Evolutionary conservation across 2,113 vertebrate genomes (phyloP).

Genomic region (Turdus rufiventris): DNA sequence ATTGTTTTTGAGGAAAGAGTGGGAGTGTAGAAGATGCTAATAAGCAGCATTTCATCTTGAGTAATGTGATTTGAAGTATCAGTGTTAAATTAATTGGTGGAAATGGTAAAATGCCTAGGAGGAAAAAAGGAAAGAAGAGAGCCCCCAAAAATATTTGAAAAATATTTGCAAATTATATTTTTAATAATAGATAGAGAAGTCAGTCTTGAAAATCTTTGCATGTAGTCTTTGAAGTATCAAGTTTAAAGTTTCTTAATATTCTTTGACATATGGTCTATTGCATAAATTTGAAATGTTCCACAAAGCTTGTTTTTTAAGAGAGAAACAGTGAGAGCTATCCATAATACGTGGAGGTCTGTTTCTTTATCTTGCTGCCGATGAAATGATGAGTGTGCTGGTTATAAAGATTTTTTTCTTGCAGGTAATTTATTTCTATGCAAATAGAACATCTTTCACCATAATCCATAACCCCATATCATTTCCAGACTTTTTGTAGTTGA

Average conservation of each 20-base stretch:
- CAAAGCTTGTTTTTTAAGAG: not conserved
- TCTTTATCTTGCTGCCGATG: not conserved
- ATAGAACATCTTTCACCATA: not conserved
- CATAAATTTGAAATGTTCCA: not conserved
- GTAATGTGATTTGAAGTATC: not conserved
- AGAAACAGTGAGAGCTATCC: not conserved
- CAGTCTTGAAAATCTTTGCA: not conserved
- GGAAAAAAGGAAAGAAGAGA: not conserved
- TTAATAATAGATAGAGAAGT: not conserved
- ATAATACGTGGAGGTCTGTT: not conserved
- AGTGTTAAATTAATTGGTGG: not conserved
- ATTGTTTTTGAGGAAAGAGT: not conserved
- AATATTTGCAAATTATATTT: not conserved
- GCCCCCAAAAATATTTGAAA: not conserved
- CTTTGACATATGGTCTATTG: not conserved
- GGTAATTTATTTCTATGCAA: not conserved
- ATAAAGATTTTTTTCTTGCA: not conserved
- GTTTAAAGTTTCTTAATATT: not conserved
- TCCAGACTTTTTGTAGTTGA: not conserved
- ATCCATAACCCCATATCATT: not conserved
- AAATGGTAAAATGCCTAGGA: not conserved
- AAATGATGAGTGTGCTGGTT: not conserved
- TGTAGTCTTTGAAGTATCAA: not conserved
- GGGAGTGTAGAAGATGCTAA: not conserved
- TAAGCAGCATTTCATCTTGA: not conserved